Conservation (phyloP, 2,888 invertebrate species). For the Pristionchus arcanus region DNA sequence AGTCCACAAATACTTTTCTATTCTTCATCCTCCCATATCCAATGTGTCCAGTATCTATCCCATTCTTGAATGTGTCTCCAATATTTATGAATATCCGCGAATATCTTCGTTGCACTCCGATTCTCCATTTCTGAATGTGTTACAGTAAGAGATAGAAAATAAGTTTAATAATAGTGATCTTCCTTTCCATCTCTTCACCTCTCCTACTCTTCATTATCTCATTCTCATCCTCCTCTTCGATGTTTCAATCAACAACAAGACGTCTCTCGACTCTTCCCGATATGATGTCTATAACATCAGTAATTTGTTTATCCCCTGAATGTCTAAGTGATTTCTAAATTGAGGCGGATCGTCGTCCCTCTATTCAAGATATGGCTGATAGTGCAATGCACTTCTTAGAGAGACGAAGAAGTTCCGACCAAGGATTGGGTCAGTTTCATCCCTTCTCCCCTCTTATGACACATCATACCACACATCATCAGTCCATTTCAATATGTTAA, state of each 20-base stretch:
- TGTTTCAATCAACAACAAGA: slow-evolving; percentile 53
- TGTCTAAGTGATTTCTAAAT: background rate
- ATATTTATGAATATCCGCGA: slow-evolving; percentile 40
- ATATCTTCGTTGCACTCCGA: background rate
- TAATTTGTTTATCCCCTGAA: background rate
- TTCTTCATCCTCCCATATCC: background rate
- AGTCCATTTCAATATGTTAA: background rate
- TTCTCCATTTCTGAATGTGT: background rate
- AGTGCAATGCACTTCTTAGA: slow-evolving; percentile 64
- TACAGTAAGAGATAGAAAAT: background rate
- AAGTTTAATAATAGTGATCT: background rate
- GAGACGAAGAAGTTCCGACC: slow-evolving; percentile 62
- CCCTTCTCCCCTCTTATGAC: background rate
- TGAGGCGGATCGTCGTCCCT: slow-evolving; percentile 56
- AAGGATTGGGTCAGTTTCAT: slow-evolving; percentile 60
- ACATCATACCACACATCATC: background rate
- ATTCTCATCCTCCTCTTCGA: background rate
- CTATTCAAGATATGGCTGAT: slow-evolving; percentile 61
- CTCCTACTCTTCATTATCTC: background rate
- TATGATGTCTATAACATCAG: background rate
- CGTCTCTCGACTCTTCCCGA: slow-evolving; percentile 50
- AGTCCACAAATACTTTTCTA: slow-evolving; percentile 26
- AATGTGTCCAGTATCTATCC: background rate
- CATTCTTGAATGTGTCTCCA: background rate
- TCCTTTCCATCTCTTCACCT: background rate